phyloP scores from a whole-genome alignment of 1,140 invertebrate genomes.

The Samia ricini region DNA sequence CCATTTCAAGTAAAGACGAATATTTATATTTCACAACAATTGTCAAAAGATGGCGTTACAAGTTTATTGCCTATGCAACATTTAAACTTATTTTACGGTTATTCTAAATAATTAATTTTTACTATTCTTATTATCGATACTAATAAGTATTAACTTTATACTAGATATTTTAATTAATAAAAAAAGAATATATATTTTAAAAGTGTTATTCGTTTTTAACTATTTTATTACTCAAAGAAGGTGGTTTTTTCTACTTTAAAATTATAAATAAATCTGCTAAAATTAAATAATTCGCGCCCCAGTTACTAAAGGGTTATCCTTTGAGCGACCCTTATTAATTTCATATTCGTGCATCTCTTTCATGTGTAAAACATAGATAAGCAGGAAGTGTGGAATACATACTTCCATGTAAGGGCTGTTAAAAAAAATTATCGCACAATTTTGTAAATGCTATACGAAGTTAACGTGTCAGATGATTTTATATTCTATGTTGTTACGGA shows the following conservation, averaged over 20 bases:
- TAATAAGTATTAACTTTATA: too few relatives aligned
- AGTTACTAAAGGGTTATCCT: conserved; percentile 52
- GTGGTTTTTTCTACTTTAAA: conserved; percentile 2
- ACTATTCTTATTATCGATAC: too few relatives aligned
- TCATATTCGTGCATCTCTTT: conserved; percentile 64
- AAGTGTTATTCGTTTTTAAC: too few relatives aligned
- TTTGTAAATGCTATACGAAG: neutral
- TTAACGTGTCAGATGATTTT: neutral
- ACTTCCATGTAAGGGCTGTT: conserved; percentile 32
- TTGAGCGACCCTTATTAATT: conserved; percentile 66
- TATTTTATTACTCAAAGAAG: too few relatives aligned
- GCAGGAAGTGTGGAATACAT: conserved; percentile 46
- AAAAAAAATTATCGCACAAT: conserved; percentile 19
- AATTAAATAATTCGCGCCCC: conserved; percentile 47
- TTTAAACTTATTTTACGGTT: too few relatives aligned
- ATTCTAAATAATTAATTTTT: too few relatives aligned
- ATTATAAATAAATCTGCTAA: conserved; percentile 32
- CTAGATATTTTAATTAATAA: too few relatives aligned
- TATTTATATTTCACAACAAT: neutral
- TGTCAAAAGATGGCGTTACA: conserved; percentile 4
- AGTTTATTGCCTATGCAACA: neutral
- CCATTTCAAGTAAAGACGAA: too few relatives aligned
- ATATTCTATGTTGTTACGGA: neutral
- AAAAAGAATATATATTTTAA: too few relatives aligned
- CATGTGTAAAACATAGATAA: conserved; percentile 50